These are phyloP conservation scores for Amphilophus citrinellus DNA, from an alignment of 2,113 vertebrate genomes.

Conservation along the genomic window DNA sequence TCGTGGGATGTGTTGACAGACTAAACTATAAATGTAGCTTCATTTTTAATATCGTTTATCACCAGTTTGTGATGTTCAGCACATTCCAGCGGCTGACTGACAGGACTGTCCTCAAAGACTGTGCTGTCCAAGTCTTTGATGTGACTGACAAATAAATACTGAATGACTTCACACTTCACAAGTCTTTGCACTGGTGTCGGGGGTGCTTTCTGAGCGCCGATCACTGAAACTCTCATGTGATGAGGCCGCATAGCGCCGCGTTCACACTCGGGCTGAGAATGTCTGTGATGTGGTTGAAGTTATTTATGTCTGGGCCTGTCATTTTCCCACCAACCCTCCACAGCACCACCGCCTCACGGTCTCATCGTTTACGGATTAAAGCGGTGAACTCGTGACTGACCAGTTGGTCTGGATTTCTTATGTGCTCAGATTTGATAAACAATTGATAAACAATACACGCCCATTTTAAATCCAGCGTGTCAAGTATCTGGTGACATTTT, in stretches of 20 bases:
- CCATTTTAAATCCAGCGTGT: not conserved
- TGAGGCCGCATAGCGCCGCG: slow-evolving; percentile 25
- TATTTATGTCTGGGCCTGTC: slow-evolving; percentile 40
- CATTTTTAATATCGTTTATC: not conserved
- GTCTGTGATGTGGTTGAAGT: slow-evolving; percentile 41
- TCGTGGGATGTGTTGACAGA: not conserved
- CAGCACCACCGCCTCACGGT: not conserved
- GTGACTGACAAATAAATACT: slow-evolving; percentile 5
- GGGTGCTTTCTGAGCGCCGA: slow-evolving; percentile 23
- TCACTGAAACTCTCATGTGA: slow-evolving; percentile 14
- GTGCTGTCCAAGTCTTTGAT: not conserved
- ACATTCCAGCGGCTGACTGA: not conserved
- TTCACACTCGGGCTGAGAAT: slow-evolving; percentile 43
- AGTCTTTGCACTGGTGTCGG: slow-evolving; percentile 41
- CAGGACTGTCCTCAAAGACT: not conserved
- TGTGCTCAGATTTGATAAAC: not conserved
- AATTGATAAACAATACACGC: not conserved
- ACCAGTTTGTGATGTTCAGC: slow-evolving; percentile 19
- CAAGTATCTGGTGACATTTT: not conserved
- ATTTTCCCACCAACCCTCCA: not conserved
- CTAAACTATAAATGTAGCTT: not conserved
- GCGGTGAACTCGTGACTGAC: slow-evolving; percentile 3
- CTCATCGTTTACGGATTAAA: not conserved
- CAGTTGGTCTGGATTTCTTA: not conserved
- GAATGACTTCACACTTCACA: slow-evolving; percentile 18